A percentile compares a stretch with the other conserved stretches of the same genome.
These are phyloP conservation scores for Ophion slaviceki DNA, from an alignment of 2,888 invertebrate genomes.

Conservation along the genomic window DNA sequence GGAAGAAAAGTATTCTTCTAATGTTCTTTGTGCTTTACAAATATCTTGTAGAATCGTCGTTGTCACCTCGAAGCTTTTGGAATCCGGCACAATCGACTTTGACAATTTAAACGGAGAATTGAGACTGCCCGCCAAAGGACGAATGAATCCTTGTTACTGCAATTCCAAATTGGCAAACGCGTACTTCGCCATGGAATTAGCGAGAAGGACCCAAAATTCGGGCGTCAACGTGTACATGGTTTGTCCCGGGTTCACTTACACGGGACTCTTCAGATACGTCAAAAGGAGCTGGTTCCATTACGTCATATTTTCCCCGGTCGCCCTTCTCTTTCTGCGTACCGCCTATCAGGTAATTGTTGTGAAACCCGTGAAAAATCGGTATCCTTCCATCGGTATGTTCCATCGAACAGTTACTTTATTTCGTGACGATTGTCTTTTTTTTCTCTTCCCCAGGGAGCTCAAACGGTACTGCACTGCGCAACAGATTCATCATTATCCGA, in stretches of 20 bases:
- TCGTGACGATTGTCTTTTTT: background rate
- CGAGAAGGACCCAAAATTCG: conserved; percentile 85
- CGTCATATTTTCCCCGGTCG: conserved; percentile 88
- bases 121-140: conserved; percentile 81
- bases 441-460: conserved; percentile 88
- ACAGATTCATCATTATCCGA: conserved; percentile 86
- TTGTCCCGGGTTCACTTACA: conserved; percentile 93
- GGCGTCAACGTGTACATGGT: conserved; percentile 88
- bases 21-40: background rate
- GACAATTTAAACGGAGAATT: conserved; percentile 87
- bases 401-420: conserved; percentile 9
- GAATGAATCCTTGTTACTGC: conserved; percentile 87
- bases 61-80: conserved; percentile 89
- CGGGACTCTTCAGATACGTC: conserved; percentile 89
- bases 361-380: background rate
- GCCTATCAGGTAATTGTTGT: conserved; percentile 87
- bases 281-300: conserved; percentile 89
- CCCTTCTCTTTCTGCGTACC: conserved; percentile 89
- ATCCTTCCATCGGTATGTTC: background rate
- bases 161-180: conserved; percentile 92
- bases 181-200: conserved; percentile 88
- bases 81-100: conserved; percentile 88
- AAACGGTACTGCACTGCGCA: conserved; percentile 92
- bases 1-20: background rate
- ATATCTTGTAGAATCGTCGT: conserved; percentile 87